A percentile compares a stretch with the other conserved stretches of the same genome.
These are phyloP conservation scores for Lysandra coridon DNA, from an alignment of 2,888 invertebrate genomes.

Conservation along the genomic window DNA sequence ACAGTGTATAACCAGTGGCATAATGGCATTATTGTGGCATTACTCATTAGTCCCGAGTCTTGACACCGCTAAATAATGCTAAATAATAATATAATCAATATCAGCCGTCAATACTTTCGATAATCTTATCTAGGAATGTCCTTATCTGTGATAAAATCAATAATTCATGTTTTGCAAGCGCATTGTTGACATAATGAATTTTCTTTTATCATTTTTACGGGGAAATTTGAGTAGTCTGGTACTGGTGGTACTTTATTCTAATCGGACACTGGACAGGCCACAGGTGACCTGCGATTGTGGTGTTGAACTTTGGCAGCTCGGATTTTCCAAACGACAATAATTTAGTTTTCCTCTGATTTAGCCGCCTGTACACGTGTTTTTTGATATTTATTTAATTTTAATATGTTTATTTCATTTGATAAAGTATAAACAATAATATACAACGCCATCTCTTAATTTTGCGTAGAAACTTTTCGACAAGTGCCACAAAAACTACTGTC, in stretches of 20 bases:
- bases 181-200: not conserved
- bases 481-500: not conserved
- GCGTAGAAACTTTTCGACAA: not conserved
- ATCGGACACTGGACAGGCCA: not conserved
- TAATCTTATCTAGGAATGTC: slow-evolving; percentile 11
- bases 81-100: not conserved
- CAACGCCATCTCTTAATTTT: not conserved
- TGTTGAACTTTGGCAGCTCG: too few relatives aligned
- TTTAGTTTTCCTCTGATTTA: not conserved
- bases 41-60: not conserved
- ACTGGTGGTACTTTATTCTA: not conserved
- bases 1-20: too few relatives aligned
- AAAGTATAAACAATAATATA: not conserved
- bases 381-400: not conserved
- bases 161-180: not conserved
- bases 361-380: not conserved
- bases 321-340: not conserved
- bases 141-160: not conserved
- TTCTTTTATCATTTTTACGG: not conserved
- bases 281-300: not conserved
- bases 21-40: too few relatives aligned
- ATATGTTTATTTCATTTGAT: not conserved
- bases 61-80: not conserved
- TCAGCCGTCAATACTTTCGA: not conserved
- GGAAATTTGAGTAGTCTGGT: not conserved